Conservation (phyloP, 2,113 vertebrate genomes). For the Poeciliopsis retropinna region DNA sequence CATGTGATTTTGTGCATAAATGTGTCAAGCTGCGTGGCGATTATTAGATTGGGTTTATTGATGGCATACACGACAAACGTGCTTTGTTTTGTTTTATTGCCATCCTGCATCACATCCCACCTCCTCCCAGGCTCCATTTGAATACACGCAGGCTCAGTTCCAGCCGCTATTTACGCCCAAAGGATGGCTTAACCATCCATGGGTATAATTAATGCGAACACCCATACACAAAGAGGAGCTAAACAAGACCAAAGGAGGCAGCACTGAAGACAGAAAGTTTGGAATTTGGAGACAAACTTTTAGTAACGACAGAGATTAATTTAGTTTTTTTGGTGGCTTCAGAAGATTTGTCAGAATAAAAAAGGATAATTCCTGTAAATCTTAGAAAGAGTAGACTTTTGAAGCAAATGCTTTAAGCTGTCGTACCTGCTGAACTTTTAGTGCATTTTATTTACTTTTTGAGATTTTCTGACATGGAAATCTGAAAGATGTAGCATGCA, state of each 20-base stretch:
- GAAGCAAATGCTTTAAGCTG: neutral
- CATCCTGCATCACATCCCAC: neutral
- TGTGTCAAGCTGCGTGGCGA: conserved; percentile 42
- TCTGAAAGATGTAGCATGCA: neutral
- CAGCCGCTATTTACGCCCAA: conserved; percentile 42
- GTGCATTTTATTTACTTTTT: neutral
- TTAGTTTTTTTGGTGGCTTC: neutral
- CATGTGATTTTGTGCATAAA: conserved; percentile 4
- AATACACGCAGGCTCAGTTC: conserved; percentile 40
- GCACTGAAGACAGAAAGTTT: neutral
- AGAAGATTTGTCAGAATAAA: neutral
- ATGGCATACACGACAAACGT: conserved; percentile 66
- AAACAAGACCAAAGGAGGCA: conserved; percentile 1
- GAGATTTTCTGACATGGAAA: no score
- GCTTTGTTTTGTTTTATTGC: conserved; percentile 16
- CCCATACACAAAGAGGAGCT: conserved; percentile 22
- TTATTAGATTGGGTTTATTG: conserved; percentile 52
- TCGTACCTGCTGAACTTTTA: neutral
- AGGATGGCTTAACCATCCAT: conserved; percentile 39
- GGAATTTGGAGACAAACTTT: neutral
- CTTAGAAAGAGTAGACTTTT: neutral
- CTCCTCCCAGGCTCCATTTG: conserved; percentile 21
- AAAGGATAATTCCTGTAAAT: neutral
- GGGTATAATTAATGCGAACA: conserved; percentile 54
- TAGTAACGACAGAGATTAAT: neutral